A percentile compares a stretch with the other conserved stretches of the same genome.
Conservation (phyloP, 2,113 vertebrate species). For the Aptenodytes patagonicus region DNA sequence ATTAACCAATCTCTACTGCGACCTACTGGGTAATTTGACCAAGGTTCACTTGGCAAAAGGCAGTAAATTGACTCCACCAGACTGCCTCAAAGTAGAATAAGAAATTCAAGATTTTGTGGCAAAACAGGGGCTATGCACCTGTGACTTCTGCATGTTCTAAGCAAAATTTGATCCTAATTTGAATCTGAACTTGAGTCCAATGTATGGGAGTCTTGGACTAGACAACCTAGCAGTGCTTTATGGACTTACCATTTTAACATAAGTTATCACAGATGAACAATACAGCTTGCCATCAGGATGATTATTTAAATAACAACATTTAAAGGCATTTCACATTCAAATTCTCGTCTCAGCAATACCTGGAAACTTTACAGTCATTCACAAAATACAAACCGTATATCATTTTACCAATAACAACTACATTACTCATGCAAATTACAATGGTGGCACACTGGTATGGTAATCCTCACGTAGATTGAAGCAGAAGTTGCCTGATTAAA, state of each 20-base stretch:
- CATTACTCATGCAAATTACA: background rate
- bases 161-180: background rate
- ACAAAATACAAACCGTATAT: background rate
- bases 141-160: background rate
- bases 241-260: background rate
- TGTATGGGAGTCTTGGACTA: rapidly evolving
- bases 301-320: background rate
- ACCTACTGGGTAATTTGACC: background rate
- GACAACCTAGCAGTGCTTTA: background rate
- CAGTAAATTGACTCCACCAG: background rate
- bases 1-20: background rate
- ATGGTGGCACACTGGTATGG: background rate
- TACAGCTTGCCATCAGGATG: background rate
- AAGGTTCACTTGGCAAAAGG: background rate
- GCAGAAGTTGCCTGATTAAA: background rate
- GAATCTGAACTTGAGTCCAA: background rate
- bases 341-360: background rate
- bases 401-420: background rate
- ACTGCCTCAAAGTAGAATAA: background rate
- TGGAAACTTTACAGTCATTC: background rate
- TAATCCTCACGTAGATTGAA: rapidly evolving
- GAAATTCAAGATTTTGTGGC: background rate
- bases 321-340: background rate
- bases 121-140: background rate
- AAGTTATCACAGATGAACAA: background rate